These are phyloP conservation scores for Neolamprologus variostigma DNA, from an alignment of 2,113 vertebrate genomes.

Conservation along the genomic window DNA sequence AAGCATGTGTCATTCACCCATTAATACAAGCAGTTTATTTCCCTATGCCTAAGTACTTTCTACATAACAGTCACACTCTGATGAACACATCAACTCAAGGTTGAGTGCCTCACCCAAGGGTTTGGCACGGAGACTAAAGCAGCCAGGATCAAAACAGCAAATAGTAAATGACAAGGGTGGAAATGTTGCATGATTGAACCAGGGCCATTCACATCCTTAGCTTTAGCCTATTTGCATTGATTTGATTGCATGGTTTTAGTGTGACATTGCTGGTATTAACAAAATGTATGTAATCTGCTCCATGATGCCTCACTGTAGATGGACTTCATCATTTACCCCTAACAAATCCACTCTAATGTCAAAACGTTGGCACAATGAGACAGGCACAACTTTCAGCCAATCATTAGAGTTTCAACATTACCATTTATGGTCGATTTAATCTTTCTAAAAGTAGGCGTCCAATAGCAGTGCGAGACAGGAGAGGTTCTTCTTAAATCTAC, in stretches of 20 bases:
- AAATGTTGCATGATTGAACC: background rate
- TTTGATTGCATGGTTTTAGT: background rate
- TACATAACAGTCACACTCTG: background rate
- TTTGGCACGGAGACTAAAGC: background rate
- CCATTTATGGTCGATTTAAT: constrained; percentile 54
- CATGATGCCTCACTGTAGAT: background rate
- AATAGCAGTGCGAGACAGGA: background rate
- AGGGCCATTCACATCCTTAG: background rate
- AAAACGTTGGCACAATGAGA: background rate
- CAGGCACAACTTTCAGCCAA: constrained; percentile 11
- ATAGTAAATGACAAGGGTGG: background rate
- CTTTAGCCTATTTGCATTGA: background rate
- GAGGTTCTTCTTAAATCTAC: background rate
- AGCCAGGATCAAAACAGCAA: background rate
- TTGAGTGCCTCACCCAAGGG: background rate
- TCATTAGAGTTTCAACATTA: background rate
- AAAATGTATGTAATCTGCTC: background rate
- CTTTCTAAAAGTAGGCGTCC: constrained; percentile 25
- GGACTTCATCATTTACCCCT: background rate
- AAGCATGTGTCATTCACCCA: background rate
- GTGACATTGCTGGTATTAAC: background rate
- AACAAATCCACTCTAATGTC: background rate
- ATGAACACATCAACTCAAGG: background rate
- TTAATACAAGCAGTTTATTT: background rate
- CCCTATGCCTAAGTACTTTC: background rate